Evolutionary conservation across 2,888 invertebrate genomes (phyloP), one percentile per base, ranked within the genome.

Genomic region (Cosmorhoe ocellata): DNA sequence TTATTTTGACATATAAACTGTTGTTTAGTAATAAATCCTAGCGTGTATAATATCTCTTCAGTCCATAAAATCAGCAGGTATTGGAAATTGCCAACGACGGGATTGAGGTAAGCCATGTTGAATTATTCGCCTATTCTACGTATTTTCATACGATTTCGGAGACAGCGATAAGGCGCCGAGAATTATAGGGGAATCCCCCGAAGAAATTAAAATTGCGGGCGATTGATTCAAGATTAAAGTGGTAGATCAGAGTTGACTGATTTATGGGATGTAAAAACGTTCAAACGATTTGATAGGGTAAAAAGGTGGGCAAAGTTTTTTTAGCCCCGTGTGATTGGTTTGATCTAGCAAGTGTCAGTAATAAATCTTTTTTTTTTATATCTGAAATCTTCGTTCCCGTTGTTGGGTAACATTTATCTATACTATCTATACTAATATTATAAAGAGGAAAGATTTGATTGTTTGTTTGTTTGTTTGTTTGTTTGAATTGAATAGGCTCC

Each of bases 81-180:
- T 51, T 47, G 44, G 39, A 44, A 50, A 59, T 51, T 53, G 57
- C 51, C 40, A 28, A 28, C 40, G 42, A 56, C 46, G 27, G 52
- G 58, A 56, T 58, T 48, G 51, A 56, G 48, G 58, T 55, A 56
- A 61, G 52, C 58, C 58, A 12, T 32, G 13, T 33, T 58, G 54
- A 61, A 51, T 61, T 61, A 56, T 55, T 50, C 32, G 48, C 38
- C 46, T 43, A 51, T 49, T 51, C 32, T 33, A 50, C 52, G 59
- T 52, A 55, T 56, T 58, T 56, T 61, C 50, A 60, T 56, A 50
- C 54, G 51, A 59, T 60, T 52, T 51, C 32, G 37, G 48, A 32
- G 50, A 49, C 26, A 28, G 45, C 42, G 54, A 56, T 51, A 51
- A 52, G 48, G 22, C 41, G 8, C n/a, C 9, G 13, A 42, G 49